Conservation (phyloP, 2,113 vertebrate genomes). For the Equus quagga region DNA sequence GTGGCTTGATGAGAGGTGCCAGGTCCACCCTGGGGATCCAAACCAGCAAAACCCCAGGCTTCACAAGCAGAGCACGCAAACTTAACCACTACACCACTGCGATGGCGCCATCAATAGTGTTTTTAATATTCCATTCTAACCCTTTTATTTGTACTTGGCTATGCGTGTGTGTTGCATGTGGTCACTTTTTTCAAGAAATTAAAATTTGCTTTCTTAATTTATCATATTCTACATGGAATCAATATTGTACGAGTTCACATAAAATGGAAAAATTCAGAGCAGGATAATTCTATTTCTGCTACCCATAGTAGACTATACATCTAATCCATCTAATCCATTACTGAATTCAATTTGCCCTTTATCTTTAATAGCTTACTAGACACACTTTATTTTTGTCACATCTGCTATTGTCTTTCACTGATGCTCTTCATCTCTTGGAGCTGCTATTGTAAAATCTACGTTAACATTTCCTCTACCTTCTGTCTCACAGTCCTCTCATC, state of each 20-base stretch:
- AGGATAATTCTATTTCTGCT: background rate
- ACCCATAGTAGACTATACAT: background rate
- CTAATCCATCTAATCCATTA: too few relatives aligned
- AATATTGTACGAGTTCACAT: background rate
- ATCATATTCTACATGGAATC: background rate
- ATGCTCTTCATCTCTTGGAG: background rate
- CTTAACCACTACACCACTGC: too few relatives aligned
- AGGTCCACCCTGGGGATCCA: too few relatives aligned
- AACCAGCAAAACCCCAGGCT: too few relatives aligned
- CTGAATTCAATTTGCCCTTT: background rate
- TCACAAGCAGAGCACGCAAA: too few relatives aligned
- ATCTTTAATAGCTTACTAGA: background rate
- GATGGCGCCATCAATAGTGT: background rate
- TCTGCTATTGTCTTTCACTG: background rate
- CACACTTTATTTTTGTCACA: background rate
- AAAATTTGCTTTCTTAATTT: background rate
- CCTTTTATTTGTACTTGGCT: background rate
- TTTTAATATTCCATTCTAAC: background rate
- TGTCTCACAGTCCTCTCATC: background rate
- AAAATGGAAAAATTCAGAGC: background rate
- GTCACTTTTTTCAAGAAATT: background rate
- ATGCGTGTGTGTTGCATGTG: background rate
- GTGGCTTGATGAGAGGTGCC: too few relatives aligned
- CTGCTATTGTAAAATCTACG: background rate
- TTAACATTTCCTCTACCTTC: background rate